Evolutionary conservation across 2,797 vertebrate genomes (phyloP), one percentile per base, ranked within the genome.

Genomic region (Taenioides sp.): DNA sequence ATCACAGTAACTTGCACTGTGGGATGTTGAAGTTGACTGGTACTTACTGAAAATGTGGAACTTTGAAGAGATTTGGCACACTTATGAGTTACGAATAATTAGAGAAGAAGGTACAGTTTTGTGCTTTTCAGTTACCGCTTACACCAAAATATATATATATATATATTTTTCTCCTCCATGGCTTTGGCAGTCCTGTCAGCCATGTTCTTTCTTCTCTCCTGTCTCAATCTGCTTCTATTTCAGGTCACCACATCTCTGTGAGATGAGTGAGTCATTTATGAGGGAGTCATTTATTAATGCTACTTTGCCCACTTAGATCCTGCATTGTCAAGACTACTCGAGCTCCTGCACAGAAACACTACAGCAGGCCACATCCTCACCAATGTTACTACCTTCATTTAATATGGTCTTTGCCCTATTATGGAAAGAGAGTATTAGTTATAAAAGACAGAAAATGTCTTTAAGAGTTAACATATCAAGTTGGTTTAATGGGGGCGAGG

Each of bases 231-330:
- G 49, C 28, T 80, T 57, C 77, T 80, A 75, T 83, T 85, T 83
- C 62, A 76, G 54, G 50, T 81, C 73, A 70, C 71, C 76, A 76
- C 74, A 49, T 88, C 65, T 74, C 63, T 9, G 59, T 78, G n/a
- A n/a, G n/a, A n/a, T 82, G 80, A 68, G 77, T 73, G 81, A 82
- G 63, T 73, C 75, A n/a, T n/a, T n/a, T n/a, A n/a, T n/a, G n/a
- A 23, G 69, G 4, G 49, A 73, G 68, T 67, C 65, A 68, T 76
- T 73, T 84, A 73, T 85, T 88, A 81, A 79, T 70, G 79, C 72
- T 82, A 73, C 78, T 80, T 81, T 73, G 81, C 72, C 72, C 72
- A 75, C 79, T 80, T 37, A 75, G 72, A 80, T 80, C 71, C 69
- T 69, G 49, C 40, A 77, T 80, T 85, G 70, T 80, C 72, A 84